Evolutionary conservation across 2,113 vertebrate species (phyloP).

Genomic region (Elephas maximus): DNA sequence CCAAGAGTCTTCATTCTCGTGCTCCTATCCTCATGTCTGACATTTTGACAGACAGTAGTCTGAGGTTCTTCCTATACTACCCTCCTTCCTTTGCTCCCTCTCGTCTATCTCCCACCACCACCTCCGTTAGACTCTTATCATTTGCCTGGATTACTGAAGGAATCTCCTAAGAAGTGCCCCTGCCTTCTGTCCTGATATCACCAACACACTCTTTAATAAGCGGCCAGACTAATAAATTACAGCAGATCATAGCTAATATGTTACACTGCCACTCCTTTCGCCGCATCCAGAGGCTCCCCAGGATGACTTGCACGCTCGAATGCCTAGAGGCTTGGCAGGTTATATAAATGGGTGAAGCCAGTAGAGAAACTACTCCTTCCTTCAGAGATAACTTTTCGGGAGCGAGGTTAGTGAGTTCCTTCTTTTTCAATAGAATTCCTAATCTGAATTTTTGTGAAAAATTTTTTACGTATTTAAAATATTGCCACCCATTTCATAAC

Average conservation of each 20-base stretch:
- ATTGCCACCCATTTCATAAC: not conserved
- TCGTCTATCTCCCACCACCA: not conserved
- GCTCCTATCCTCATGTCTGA: not conserved
- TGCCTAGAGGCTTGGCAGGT: not conserved
- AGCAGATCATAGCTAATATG: not conserved
- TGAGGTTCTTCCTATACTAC: not conserved
- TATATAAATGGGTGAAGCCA: not conserved
- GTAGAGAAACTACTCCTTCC: not conserved
- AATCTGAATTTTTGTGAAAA: not conserved
- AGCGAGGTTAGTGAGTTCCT: not conserved
- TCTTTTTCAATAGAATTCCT: not conserved
- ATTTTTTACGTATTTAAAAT: not conserved
- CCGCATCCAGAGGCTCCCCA: not conserved
- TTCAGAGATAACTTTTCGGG: not conserved
- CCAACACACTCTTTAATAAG: not conserved
- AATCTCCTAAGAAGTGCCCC: not conserved
- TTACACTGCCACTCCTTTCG: not conserved
- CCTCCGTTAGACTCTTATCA: not conserved
- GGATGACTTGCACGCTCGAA: not conserved
- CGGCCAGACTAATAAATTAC: not conserved
- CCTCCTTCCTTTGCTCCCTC: not conserved
- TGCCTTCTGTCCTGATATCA: not conserved
- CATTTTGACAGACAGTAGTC: not conserved
- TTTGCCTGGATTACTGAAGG: not conserved
- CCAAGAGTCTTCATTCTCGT: not conserved